Evolutionary conservation across 2,888 invertebrate genomes (phyloP).

Genomic region (Clepsis dumicolana): DNA sequence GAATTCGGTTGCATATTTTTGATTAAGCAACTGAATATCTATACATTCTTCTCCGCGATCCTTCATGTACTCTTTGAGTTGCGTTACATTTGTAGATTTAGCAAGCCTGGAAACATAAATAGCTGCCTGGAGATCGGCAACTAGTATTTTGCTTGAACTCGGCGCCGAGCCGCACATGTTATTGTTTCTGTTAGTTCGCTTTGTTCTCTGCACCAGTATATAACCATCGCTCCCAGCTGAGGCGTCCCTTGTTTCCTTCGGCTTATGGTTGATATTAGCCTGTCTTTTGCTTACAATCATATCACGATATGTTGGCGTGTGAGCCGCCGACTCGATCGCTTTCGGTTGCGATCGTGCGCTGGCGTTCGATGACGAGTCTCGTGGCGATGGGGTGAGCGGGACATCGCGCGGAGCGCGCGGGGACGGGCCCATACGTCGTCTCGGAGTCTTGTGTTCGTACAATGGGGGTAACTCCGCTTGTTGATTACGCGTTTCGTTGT

Average conservation of each 20-base stretch:
- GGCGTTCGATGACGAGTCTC: too few species aligned
- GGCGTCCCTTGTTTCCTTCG: not conserved
- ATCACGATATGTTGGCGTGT: not conserved
- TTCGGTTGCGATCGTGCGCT: not conserved
- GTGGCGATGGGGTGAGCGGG: too few species aligned
- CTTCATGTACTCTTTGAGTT: conserved; percentile 9
- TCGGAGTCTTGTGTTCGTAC: not conserved
- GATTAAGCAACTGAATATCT: not conserved
- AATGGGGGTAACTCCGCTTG: too few species aligned
- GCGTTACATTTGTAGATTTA: not conserved
- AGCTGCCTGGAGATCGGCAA: not conserved
- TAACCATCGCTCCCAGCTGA: not conserved
- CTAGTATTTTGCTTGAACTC: conserved; percentile 1
- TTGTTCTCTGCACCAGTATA: conserved; percentile 1
- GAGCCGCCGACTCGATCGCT: not conserved
- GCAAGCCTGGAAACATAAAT: conserved; percentile 7
- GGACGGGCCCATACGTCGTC: not conserved
- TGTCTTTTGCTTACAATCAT: not conserved
- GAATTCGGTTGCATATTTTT: not conserved
- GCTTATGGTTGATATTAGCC: not conserved
- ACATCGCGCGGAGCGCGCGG: not conserved
- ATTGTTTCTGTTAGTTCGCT: not conserved
- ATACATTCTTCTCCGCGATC: conserved; percentile 8
- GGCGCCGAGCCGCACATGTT: conserved; percentile 15
- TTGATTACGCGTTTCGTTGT: not conserved